A percentile compares a stretch with the other conserved stretches of the same genome.
These are phyloP conservation scores for Dromococcyx pavoninus DNA, from an alignment of 2,797 vertebrate species.

Conservation along the genomic window DNA sequence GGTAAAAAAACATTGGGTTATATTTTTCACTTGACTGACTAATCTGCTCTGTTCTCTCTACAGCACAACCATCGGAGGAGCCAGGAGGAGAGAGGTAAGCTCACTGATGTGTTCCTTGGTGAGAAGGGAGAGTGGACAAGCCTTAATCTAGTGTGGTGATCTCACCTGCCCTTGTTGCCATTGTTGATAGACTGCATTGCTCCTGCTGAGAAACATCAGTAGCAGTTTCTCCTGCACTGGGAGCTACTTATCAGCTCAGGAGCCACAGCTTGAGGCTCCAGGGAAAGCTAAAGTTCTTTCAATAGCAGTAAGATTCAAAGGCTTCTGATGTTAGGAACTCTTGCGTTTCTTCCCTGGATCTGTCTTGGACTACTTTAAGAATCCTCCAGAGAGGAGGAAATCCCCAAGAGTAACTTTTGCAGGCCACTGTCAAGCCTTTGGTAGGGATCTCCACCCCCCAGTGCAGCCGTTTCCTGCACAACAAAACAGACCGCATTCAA, in stretches of 20 bases:
- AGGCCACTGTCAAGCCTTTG: background rate
- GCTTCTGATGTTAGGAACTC: background rate
- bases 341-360: background rate
- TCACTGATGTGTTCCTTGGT: background rate
- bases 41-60: background rate
- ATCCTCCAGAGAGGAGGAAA: background rate
- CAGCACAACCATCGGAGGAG: constrained; percentile 83
- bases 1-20: background rate
- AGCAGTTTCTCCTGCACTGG: background rate
- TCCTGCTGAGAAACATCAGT: background rate
- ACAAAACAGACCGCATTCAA: background rate
- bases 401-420: background rate
- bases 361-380: constrained; percentile 8
- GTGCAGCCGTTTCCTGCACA: background rate
- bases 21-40: constrained; percentile 36
- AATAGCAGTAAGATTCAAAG: background rate
- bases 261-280: background rate
- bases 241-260: background rate
- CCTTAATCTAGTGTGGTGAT: background rate
- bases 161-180: background rate
- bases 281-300: background rate
- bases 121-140: background rate
- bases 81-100: constrained; percentile 83
- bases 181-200: background rate
- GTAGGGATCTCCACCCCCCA: background rate